phyloP scores from a whole-genome alignment of 2,888 invertebrate genomes.

The Phengaris alcon region DNA sequence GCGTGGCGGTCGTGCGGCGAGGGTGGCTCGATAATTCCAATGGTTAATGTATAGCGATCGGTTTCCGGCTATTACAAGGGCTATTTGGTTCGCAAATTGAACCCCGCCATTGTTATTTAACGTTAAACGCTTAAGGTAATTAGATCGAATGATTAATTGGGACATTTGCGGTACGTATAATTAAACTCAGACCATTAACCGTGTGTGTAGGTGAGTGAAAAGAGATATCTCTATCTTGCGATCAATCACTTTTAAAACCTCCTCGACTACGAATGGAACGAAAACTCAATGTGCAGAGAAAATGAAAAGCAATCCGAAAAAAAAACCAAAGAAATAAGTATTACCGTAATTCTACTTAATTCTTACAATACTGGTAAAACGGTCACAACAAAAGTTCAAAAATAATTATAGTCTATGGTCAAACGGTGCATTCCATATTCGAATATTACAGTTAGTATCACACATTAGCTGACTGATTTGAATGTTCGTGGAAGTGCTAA shows the following conservation, averaged over 20 bases:
- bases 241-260: neutral
- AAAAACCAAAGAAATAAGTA: no score
- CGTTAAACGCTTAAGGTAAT: slow-evolving; percentile 52
- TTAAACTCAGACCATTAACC: slow-evolving; percentile 17
- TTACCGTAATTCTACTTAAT: no score
- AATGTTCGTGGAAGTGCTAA: slow-evolving; percentile 51
- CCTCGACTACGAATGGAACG: neutral
- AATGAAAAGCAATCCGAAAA: no score
- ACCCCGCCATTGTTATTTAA: slow-evolving; percentile 63
- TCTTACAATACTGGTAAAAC: neutral
- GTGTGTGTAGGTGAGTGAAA: neutral
- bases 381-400: neutral
- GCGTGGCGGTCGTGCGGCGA: slow-evolving; percentile 55
- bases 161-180: slow-evolving; percentile 22
- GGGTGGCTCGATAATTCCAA: slow-evolving; percentile 64
- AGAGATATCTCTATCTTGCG: no score
- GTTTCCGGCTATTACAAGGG: slow-evolving; percentile 56
- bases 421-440: slow-evolving; percentile 19
- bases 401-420: neutral
- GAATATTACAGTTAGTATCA: slow-evolving; percentile 33
- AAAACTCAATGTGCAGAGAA: neutral
- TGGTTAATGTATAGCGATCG: slow-evolving; percentile 64
- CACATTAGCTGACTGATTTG: slow-evolving; percentile 54
- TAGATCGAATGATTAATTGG: slow-evolving; percentile 45
- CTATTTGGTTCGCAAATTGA: slow-evolving; percentile 62